Percentiles rank a stretch among this genome's conserved stretches.
phyloP scores from a whole-genome alignment of 2,797 vertebrate species.

The Catharus ustulatus region DNA sequence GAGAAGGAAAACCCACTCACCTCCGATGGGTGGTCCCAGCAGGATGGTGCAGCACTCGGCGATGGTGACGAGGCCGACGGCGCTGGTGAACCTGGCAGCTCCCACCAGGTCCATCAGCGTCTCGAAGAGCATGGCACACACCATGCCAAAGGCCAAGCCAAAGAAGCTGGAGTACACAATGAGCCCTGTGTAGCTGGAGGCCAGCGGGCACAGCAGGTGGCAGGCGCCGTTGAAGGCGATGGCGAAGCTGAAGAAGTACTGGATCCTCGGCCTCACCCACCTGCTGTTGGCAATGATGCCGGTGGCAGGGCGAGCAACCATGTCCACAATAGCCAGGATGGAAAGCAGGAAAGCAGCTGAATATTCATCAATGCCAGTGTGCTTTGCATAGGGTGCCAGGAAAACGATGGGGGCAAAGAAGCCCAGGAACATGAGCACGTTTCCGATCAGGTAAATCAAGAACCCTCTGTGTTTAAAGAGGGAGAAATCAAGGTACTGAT shows the following conservation, averaged over 20 bases:
- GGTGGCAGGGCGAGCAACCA: constrained; percentile 80
- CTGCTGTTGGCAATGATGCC: constrained; percentile 82
- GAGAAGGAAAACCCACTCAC: constrained; percentile 65
- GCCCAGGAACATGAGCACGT: constrained; percentile 83
- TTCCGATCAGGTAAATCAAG: constrained; percentile 84
- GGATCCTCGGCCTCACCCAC: constrained; percentile 81
- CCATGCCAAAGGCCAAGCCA: constrained; percentile 81
- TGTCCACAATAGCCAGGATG: constrained; percentile 82
- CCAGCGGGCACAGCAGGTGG: constrained; percentile 84
- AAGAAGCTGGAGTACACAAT: constrained; percentile 75
- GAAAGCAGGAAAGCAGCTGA: constrained; percentile 84
- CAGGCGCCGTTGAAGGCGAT: constrained; percentile 79
- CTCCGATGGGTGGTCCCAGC: constrained; percentile 83
- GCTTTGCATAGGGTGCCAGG: constrained; percentile 80
- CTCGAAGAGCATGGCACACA: constrained; percentile 85
- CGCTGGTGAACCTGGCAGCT: constrained; percentile 77
- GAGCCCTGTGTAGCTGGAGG: constrained; percentile 73
- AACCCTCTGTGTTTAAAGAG: constrained; percentile 86
- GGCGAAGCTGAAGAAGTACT: constrained; percentile 84
- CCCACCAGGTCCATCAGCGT: constrained; percentile 86
- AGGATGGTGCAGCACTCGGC: constrained; percentile 83
- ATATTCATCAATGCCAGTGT: constrained; percentile 78
- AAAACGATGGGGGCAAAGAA: constrained; percentile 87
- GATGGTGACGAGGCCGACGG: constrained; percentile 84
- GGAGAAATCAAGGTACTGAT: constrained; percentile 78